phyloP scores from a whole-genome alignment of 1,140 invertebrate species.

The Papilio xuthus region DNA sequence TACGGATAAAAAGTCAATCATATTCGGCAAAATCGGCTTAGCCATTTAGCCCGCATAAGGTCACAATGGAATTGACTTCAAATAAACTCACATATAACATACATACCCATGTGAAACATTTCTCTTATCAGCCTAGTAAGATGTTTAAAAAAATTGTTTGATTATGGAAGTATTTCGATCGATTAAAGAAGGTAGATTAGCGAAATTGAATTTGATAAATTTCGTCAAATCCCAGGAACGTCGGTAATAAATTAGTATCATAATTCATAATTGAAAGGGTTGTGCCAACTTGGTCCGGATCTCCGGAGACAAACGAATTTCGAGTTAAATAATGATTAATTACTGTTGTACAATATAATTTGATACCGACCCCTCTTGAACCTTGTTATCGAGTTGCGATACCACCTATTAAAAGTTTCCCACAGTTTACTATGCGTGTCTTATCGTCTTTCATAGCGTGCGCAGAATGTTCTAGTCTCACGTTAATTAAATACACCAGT shows the following conservation, averaged over 20 bases:
- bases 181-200: constrained; percentile 56
- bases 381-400: constrained; percentile 30
- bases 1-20: too few species aligned
- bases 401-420: constrained; percentile 34
- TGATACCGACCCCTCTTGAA: constrained; percentile 1
- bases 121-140: not conserved
- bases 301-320: constrained; percentile 74
- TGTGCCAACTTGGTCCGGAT: constrained; percentile 56
- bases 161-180: constrained; percentile 51
- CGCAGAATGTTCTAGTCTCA: constrained; percentile 1
- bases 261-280: constrained; percentile 78
- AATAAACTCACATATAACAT: too few species aligned
- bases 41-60: too few species aligned
- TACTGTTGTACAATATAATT: constrained; percentile 58
- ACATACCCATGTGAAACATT: not conserved
- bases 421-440: constrained; percentile 19
- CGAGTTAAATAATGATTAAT: constrained; percentile 77
- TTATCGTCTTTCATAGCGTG: constrained; percentile 2
- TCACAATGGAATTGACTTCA: not conserved
- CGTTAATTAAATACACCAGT: not conserved
- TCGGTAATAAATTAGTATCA: constrained; percentile 76
- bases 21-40: too few species aligned
- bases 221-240: constrained; percentile 64
- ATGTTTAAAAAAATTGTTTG: constrained; percentile 65
- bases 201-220: constrained; percentile 76